phyloP scores from a whole-genome alignment of 2,888 invertebrate genomes.

The Syrista parreyssii region DNA sequence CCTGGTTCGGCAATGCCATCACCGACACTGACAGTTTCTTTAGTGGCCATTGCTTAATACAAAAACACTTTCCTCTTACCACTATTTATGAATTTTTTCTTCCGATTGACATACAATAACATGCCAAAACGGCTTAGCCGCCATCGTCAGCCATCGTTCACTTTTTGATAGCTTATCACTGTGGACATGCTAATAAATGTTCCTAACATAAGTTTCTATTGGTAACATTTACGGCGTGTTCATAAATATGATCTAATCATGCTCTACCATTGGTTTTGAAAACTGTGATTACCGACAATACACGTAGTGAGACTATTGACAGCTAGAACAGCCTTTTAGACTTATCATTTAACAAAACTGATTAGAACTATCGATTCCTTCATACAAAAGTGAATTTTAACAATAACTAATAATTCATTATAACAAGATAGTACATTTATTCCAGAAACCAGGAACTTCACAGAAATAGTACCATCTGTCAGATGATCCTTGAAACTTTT shows the following conservation, averaged over 20 bases:
- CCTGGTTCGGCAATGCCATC: constrained; percentile 56
- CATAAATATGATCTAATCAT: background rate
- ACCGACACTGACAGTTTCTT: constrained; percentile 45
- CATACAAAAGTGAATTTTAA: background rate
- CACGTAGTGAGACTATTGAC: too few relatives aligned
- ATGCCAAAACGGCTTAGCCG: constrained; percentile 34
- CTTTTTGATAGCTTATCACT: background rate
- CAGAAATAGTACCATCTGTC: background rate
- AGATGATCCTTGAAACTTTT: background rate
- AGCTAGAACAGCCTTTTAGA: background rate
- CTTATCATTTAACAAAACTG: background rate
- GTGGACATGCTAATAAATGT: background rate
- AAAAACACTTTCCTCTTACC: constrained; percentile 14
- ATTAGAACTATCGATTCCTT: background rate
- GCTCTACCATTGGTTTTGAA: too few relatives aligned
- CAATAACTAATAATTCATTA: background rate
- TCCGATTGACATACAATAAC: constrained; percentile 37
- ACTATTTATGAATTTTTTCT: constrained; percentile 20
- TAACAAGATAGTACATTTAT: background rate
- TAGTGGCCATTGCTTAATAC: constrained; percentile 44
- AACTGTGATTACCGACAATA: too few relatives aligned
- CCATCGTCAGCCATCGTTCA: constrained; percentile 44
- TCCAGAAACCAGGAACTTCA: background rate
- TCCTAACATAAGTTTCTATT: background rate
- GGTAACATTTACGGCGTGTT: background rate